Base-by-base conservation (phyloP, 2,113 vertebrate genomes). In the Rhegmatorhina hoffmannsi region DNA sequence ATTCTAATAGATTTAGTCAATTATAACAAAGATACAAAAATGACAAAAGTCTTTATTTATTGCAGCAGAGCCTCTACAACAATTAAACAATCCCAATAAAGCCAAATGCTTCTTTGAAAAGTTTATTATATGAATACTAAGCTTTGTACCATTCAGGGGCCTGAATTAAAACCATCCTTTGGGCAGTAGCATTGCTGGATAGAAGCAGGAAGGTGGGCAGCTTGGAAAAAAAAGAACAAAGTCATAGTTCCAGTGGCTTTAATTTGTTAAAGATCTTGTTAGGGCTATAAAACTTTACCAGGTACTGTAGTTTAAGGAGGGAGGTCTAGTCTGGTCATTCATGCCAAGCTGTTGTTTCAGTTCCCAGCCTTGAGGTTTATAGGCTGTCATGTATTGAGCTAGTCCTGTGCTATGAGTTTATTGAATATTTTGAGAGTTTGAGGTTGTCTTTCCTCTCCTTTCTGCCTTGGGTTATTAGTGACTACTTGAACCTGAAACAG, bases 191-290 rank as follows among this genome's bases (percentile, higher is more conserved):
- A 7, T 60, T 90, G 52, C 78, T 49, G 86, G 62, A 33, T 23
- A n/a, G 67, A 53, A 85, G n/a, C 13, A 74, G 34, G 44, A 75
- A 90, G 29, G 74, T 68, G 50, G 53, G 80, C 29, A 84, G 70
- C 84, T 86, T 87, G 74, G 40, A 43, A 15, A 93, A 92, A 80
- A 94, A 56, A 92, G 80, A 87, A 91, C 92, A 90, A 94, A 92
- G 87, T 84, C 84, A 20, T 66, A 29, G 26, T 75, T 82, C 23
- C 89, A 89, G 73, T 68, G 80, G 66, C 92, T 94, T 96, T 96
- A 90, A 96, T 93, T 96, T 94, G 92, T 93, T 88, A 88, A 95
- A 94, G 78, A 34, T 34, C 85, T 73, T 72, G 78, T 74, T 76
- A 81, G 78, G 64, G 53, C 83, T 78, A 14, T 94, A 94, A 95